A percentile compares a stretch with the other conserved stretches of the same genome.
These are phyloP conservation scores for Julus scandinavius DNA, from an alignment of 2,888 invertebrate genomes.

Conservation along the genomic window DNA sequence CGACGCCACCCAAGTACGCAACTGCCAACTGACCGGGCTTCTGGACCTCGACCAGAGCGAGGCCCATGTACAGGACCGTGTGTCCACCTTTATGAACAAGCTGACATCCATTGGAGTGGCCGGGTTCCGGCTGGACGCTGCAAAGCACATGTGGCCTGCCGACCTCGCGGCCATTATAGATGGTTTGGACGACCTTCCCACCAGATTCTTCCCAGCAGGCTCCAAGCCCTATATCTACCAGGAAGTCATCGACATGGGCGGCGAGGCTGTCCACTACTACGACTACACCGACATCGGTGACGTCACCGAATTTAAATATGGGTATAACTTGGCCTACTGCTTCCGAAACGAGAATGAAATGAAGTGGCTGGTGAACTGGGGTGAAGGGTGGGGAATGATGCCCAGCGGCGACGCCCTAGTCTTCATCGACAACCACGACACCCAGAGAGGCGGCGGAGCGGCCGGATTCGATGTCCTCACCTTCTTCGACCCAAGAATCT, in stretches of 20 bases:
- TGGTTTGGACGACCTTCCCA: conserved; percentile 65
- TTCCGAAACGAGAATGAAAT: conserved; percentile 74
- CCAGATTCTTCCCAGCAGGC: conserved; percentile 73
- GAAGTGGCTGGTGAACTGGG: conserved; percentile 59
- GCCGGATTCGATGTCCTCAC: conserved; percentile 76
- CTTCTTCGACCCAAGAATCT: conserved; percentile 74
- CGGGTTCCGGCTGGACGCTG: conserved; percentile 74
- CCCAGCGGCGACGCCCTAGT: conserved; percentile 73
- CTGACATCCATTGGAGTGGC: conserved; percentile 80
- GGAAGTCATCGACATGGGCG: conserved; percentile 76
- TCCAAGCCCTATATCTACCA: conserved; percentile 70
- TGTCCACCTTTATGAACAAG: conserved; percentile 75
- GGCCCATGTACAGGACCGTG: conserved; percentile 74
- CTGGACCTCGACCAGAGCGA: conserved; percentile 79
- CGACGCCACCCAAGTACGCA: conserved; percentile 74
- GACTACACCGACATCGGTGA: conserved; percentile 67
- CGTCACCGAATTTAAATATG: conserved; percentile 81
- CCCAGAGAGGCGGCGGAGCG: conserved; percentile 86
- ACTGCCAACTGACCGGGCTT: conserved; percentile 78
- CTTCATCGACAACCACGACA: conserved; percentile 93
- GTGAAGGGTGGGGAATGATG: conserved; percentile 63
- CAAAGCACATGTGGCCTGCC: conserved; percentile 73
- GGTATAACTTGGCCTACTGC: conserved; percentile 70
- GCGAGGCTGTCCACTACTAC: conserved; percentile 68
- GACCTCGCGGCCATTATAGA: conserved; percentile 78